Conservation (phyloP, 2,888 invertebrate species). For the Netelia melanura region DNA sequence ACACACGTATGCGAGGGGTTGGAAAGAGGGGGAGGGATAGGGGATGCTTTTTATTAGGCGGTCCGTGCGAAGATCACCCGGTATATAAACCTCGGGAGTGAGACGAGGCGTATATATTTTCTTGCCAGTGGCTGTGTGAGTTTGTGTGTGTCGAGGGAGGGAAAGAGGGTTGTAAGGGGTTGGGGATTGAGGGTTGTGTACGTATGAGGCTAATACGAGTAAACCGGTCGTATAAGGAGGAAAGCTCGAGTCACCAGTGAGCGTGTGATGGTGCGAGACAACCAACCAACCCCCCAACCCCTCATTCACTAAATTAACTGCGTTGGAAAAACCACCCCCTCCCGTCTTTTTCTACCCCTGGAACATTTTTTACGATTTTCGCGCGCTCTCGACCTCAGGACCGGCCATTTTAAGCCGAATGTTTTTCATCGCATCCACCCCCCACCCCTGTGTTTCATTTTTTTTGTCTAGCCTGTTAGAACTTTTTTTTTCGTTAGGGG, state of each 20-base stretch:
- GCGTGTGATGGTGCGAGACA: slow-evolving; percentile 80
- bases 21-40: slow-evolving; percentile 9
- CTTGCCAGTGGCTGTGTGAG: slow-evolving; percentile 50
- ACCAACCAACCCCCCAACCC: slow-evolving; percentile 66
- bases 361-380: slow-evolving; percentile 81
- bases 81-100: slow-evolving; percentile 66
- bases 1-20: slow-evolving; percentile 33
- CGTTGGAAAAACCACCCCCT: slow-evolving; percentile 76
- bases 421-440: slow-evolving; percentile 71
- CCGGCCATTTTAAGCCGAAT: slow-evolving; percentile 82
- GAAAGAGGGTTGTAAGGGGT: too few relatives aligned
- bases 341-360: slow-evolving; percentile 37
- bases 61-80: slow-evolving; percentile 78
- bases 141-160: not conserved
- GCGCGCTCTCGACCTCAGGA: slow-evolving; percentile 74
- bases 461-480: slow-evolving; percentile 3
- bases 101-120: slow-evolving; percentile 43
- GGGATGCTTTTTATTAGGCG: slow-evolving; percentile 85
- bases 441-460: slow-evolving; percentile 15
- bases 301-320: slow-evolving; percentile 84
- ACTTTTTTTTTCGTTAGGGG: slow-evolving; percentile 10
- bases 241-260: slow-evolving; percentile 74
- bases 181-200: slow-evolving; percentile 41
- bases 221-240: slow-evolving; percentile 31
- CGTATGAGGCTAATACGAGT: slow-evolving; percentile 45